phyloP scores from a whole-genome alignment of 2,797 vertebrate species.

The Lerista edwardsae region DNA sequence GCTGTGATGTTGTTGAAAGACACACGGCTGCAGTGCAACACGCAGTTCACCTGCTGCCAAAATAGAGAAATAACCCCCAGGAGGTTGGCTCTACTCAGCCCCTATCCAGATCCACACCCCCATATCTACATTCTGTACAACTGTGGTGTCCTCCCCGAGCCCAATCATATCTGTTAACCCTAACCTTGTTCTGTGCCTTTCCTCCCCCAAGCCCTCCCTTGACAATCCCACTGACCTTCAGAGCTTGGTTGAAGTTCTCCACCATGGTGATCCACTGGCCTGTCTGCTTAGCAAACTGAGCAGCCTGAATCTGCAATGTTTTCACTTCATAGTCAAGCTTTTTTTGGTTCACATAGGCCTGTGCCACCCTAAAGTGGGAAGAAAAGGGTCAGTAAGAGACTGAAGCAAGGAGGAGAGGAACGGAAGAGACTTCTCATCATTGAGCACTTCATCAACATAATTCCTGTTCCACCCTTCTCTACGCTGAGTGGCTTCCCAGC shows the following conservation, averaged over 20 bases:
- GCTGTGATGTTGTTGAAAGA: neutral
- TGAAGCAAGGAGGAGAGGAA: neutral
- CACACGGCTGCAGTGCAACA: neutral
- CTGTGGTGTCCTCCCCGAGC: neutral
- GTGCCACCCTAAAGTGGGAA: slow-evolving; percentile 83
- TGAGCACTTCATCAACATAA: neutral
- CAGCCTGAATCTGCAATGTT: slow-evolving; percentile 91
- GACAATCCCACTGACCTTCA: slow-evolving; percentile 81
- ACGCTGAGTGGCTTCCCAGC: slow-evolving; percentile 4
- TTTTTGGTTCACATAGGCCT: slow-evolving; percentile 95
- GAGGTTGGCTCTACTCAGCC: too few relatives aligned
- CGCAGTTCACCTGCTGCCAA: neutral
- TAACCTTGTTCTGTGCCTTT: neutral
- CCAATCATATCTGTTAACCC: neutral
- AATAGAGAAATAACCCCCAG: neutral
- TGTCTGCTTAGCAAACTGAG: slow-evolving; percentile 94
- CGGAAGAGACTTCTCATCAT: neutral
- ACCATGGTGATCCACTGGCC: slow-evolving; percentile 97
- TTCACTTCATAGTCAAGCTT: slow-evolving; percentile 97
- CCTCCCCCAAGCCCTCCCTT: neutral
- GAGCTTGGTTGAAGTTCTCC: slow-evolving; percentile 95
- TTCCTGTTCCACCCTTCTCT: slow-evolving; percentile 17
- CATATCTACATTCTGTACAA: neutral
- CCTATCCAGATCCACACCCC: neutral
- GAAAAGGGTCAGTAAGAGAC: neutral